Conservation (phyloP, 1,140 invertebrate genomes). For the Drosophila punjabiensis region DNA sequence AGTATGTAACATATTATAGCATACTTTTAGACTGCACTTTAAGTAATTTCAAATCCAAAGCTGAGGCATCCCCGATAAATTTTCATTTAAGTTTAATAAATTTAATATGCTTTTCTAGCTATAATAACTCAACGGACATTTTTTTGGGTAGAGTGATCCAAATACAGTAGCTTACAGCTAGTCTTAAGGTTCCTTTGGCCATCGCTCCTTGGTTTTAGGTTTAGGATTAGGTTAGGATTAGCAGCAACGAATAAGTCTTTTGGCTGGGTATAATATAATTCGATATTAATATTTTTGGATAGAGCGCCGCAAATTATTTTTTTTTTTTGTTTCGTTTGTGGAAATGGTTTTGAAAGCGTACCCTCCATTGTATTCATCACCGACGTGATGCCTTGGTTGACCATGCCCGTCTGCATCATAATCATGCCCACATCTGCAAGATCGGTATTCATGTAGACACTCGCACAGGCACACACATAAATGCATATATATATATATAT, state of each 20-base stretch:
- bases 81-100: neutral
- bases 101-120: neutral
- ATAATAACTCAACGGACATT: neutral
- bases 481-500: conserved; percentile 22
- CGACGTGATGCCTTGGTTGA: conserved; percentile 92
- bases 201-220: conserved; percentile 17
- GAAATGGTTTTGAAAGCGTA: conserved; percentile 87
- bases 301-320: conserved; percentile 44
- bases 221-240: conserved; percentile 59
- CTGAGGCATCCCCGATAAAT: neutral
- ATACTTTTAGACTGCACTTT: neutral
- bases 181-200: neutral
- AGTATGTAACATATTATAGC: too few relatives aligned
- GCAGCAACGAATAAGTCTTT: conserved; percentile 77
- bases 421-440: conserved; percentile 97
- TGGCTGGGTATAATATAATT: conserved; percentile 58
- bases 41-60: neutral
- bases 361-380: conserved; percentile 92
- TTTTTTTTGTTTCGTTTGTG: conserved; percentile 55
- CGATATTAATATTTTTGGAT: conserved; percentile 39
- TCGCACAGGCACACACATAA: conserved; percentile 40
- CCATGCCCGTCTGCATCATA: conserved; percentile 97
- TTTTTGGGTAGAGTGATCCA: neutral
- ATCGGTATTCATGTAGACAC: conserved; percentile 63
- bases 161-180: neutral